Percentiles rank a stretch among this genome's conserved stretches.
Evolutionary conservation across 1,140 invertebrate species (phyloP).

Genomic region (Wiebesia pumilae): DNA sequence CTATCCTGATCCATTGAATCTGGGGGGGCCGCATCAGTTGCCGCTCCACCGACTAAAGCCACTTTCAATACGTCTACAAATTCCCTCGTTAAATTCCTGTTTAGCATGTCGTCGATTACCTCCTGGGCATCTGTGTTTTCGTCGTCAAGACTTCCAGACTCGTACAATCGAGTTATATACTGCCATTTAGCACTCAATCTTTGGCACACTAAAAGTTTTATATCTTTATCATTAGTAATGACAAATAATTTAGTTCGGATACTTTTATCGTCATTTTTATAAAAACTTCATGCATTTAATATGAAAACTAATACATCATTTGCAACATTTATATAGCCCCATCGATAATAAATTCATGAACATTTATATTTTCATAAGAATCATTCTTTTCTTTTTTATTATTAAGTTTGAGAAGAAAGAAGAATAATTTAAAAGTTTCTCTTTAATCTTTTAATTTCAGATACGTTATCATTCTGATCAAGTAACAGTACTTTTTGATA

Average conservation of each 20-base stretch:
- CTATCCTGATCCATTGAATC: conserved; percentile 82
- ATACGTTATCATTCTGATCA: no score
- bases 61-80: conserved; percentile 90
- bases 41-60: conserved; percentile 76
- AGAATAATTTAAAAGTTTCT: no score
- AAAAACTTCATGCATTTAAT: not conserved
- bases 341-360: no score
- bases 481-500: no score
- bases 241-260: not conserved
- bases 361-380: no score
- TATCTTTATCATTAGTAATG: conserved; percentile 43
- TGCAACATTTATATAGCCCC: no score
- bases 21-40: conserved; percentile 70
- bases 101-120: conserved; percentile 91
- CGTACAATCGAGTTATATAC: conserved; percentile 83
- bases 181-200: conserved; percentile 87
- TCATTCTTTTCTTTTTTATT: no score
- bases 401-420: no score
- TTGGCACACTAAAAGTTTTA: conserved; percentile 79
- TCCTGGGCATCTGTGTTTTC: conserved; percentile 89
- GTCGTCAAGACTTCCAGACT: conserved; percentile 84
- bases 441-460: no score
- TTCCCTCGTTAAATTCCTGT: conserved; percentile 89
- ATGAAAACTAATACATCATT: no score
- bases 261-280: not conserved